Evolutionary conservation across 2,113 vertebrate genomes (phyloP).

Genomic region (Hassar affinis): DNA sequence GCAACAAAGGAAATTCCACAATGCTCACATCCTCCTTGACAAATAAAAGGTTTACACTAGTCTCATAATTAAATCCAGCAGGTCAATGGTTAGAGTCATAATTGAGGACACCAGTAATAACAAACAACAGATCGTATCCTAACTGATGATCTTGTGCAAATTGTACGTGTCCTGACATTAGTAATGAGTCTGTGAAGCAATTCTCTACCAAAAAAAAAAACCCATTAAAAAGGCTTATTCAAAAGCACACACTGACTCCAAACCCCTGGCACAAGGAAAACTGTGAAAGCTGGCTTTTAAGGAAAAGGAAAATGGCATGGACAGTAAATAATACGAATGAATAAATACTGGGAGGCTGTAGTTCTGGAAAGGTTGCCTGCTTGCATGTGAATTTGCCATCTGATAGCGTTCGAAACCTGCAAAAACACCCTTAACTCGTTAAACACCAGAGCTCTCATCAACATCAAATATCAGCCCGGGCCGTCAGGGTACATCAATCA

Average conservation of each 20-base stretch:
- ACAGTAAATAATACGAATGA: constrained; percentile 38
- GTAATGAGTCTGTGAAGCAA: not conserved
- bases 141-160: constrained; percentile 6
- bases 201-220: constrained; percentile 8
- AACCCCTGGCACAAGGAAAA: constrained; percentile 18
- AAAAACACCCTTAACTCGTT: constrained; percentile 46
- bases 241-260: constrained; percentile 21
- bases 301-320: constrained; percentile 20
- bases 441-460: constrained; percentile 38
- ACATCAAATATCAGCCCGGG: constrained; percentile 48
- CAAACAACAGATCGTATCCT: constrained; percentile 22
- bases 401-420: constrained; percentile 38
- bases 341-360: constrained; percentile 18
- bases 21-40: constrained; percentile 37
- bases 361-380: constrained; percentile 20
- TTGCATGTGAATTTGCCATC: constrained; percentile 50
- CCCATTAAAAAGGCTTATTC: not conserved
- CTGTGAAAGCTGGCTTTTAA: constrained; percentile 40
- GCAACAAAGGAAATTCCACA: constrained; percentile 50
- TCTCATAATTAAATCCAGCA: constrained; percentile 29
- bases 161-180: constrained; percentile 12
- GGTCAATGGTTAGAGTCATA: constrained; percentile 5
- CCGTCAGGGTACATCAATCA: constrained; percentile 57
- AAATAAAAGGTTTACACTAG: constrained; percentile 38
- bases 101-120: constrained; percentile 14